These are phyloP conservation scores for Porites australiensis DNA, from an alignment of 64 coral and sea anemone genomes.

Conservation along the genomic window DNA sequence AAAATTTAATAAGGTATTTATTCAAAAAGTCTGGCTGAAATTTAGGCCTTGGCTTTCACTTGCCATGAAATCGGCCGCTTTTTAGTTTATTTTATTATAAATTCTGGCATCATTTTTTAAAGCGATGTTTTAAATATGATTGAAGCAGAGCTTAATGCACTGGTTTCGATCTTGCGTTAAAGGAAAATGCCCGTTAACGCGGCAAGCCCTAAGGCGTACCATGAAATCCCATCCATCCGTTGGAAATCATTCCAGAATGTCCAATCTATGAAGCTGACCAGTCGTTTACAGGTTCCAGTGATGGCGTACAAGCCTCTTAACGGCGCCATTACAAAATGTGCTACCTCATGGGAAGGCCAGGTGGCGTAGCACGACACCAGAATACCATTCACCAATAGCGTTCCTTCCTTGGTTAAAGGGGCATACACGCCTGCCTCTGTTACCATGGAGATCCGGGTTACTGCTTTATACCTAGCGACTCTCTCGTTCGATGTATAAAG, in stretches of 20 bases:
- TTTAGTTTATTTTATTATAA: too few relatives aligned
- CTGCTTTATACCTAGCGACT: not conserved
- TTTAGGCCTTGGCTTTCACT: too few relatives aligned
- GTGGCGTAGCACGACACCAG: constrained; percentile 96
- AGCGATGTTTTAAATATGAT: too few relatives aligned
- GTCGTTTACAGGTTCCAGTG: not conserved
- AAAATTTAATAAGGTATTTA: too few relatives aligned
- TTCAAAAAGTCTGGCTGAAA: too few relatives aligned
- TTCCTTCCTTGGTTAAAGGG: constrained; percentile 89
- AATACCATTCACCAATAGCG: constrained; percentile 74
- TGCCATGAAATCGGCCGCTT: too few relatives aligned
- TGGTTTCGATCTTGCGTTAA: not conserved
- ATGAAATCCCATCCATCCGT: not conserved
- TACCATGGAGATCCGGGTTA: constrained; percentile 40
- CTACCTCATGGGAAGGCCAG: constrained; percentile 77
- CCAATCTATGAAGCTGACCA: not conserved
- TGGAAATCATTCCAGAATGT: not conserved
- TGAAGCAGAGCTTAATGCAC: not conserved
- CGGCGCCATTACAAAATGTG: constrained; percentile 83
- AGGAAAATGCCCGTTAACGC: not conserved
- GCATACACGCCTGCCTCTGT: constrained; percentile 80
- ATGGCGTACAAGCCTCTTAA: constrained; percentile 22
- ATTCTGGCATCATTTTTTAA: not conserved
- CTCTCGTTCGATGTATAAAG: not conserved
- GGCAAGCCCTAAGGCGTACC: constrained; percentile 6